Base-by-base conservation (phyloP, 2,797 vertebrate species). In the Danio tinwini region DNA sequence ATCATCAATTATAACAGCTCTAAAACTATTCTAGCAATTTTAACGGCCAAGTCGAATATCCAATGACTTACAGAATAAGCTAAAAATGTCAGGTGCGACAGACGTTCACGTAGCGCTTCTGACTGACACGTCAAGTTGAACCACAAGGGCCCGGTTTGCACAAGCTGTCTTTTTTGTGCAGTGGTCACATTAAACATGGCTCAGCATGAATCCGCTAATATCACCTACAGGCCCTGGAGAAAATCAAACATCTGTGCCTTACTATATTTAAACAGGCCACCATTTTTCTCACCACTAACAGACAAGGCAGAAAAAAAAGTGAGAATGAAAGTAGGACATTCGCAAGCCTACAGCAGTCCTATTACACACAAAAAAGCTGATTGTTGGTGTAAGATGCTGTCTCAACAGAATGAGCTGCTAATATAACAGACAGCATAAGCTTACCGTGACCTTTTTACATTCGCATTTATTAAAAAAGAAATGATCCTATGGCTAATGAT, bases 241-340 rank as follows among this genome's bases (percentile, higher is more conserved):
- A 84, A 64, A 76, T 71, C 76, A 82, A 90, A 90, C 90, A 92
- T 91, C 91, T 92, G 91, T 42, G 79, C 76, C 59, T 21, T 58
- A 87, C 88, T 89, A 89, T 90, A 89, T 92, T 91, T 91, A 91
- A 88, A 91, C 88, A 62, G 82, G 21, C 62, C 84, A 85, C 86
- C 84, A 50, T 74, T 87, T 88, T 86, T 91, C 88, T 88, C 42
- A 70, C 85, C 88, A 88, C 87, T 84, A 82, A 21, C 62, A 76
- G 81, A 79, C 82, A 80, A 83, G 88, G 79, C 63, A 73, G 78
- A 83, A 78, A 65, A 62, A 76, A 70, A 65, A 69, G 21, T 74
- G 63, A 87, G 86, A 89, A 88, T 88, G 84, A 90, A 93, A 91
- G 88, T 93, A 90, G 91, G 91, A 80, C 92, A 91, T 84, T 86